Evolutionary conservation across 1,140 invertebrate genomes (phyloP).

Genomic region (Artemia franciscana): DNA sequence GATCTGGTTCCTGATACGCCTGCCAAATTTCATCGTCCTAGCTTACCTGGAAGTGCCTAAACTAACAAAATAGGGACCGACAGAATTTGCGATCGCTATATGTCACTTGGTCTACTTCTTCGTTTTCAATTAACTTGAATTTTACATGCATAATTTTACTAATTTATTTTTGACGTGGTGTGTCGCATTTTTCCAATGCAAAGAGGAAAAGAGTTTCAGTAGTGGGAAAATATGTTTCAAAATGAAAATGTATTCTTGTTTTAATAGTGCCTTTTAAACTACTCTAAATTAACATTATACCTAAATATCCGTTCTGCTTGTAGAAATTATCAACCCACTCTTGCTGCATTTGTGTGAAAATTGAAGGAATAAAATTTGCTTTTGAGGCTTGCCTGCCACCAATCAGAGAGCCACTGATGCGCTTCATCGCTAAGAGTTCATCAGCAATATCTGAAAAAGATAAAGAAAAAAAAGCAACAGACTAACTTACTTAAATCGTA

Average conservation of each 20-base stretch:
- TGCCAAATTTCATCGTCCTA: no score
- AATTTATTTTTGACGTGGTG: no score
- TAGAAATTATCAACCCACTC: slow-evolving; percentile 82
- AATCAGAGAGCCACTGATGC: slow-evolving; percentile 48
- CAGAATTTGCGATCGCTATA: no score
- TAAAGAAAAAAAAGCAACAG: no score
- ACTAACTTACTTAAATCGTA: no score
- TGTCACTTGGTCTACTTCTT: neutral
- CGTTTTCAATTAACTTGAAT: neutral
- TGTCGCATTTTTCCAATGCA: no score
- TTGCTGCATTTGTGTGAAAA: slow-evolving; percentile 61
- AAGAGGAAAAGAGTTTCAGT: no score
- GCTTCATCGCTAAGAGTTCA: slow-evolving; percentile 35
- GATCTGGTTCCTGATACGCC: no score
- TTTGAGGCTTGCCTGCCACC: slow-evolving; percentile 40
- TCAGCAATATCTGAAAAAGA: slow-evolving; percentile 31
- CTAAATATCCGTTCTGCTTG: slow-evolving; percentile 78
- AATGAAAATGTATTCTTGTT: slow-evolving; percentile 7
- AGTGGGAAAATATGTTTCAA: neutral
- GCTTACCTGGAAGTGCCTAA: no score
- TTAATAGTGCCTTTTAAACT: no score
- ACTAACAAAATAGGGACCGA: no score
- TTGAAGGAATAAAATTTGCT: slow-evolving; percentile 61
- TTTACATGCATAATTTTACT: neutral
- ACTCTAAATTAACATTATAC: no score